These are phyloP conservation scores for Akabosia matsudoensis DNA, from an alignment of 1,140 invertebrate species.

Conservation along the genomic window DNA sequence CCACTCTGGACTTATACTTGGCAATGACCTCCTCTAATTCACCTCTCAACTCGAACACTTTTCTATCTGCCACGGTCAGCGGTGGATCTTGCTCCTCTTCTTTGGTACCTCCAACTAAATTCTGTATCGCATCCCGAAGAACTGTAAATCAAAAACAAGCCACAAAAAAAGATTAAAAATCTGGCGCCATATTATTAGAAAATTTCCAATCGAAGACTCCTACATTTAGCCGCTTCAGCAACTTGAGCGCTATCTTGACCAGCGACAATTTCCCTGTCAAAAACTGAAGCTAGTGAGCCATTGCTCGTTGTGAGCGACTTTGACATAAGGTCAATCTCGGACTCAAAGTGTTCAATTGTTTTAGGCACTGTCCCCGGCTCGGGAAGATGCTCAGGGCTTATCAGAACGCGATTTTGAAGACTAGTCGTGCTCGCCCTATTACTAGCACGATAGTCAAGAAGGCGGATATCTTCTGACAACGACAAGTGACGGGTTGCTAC, in stretches of 20 bases:
- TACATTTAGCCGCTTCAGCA: slow-evolving; percentile 11
- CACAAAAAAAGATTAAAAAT: neutral
- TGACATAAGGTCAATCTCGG: slow-evolving; percentile 42
- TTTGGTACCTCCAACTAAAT: neutral
- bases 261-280: neutral
- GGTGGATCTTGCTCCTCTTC: neutral
- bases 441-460: neutral
- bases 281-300: neutral
- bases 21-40: neutral
- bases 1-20: neutral
- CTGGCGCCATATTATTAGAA: neutral
- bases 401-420: neutral
- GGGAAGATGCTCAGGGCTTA: slow-evolving; percentile 45
- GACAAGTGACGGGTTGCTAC: slow-evolving; percentile 14
- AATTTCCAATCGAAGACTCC: too few species aligned
- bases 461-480: neutral
- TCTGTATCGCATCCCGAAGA: neutral
- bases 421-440: neutral
- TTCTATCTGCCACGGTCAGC: neutral
- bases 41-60: slow-evolving; percentile 13
- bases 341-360: slow-evolving; percentile 46
- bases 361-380: slow-evolving; percentile 45
- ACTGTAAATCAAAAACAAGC: slow-evolving; percentile 2
- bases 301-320: neutral
- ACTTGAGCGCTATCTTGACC: neutral